Evolutionary conservation across 2,113 vertebrate species (phyloP).

Genomic region (Albula goreensis): DNA sequence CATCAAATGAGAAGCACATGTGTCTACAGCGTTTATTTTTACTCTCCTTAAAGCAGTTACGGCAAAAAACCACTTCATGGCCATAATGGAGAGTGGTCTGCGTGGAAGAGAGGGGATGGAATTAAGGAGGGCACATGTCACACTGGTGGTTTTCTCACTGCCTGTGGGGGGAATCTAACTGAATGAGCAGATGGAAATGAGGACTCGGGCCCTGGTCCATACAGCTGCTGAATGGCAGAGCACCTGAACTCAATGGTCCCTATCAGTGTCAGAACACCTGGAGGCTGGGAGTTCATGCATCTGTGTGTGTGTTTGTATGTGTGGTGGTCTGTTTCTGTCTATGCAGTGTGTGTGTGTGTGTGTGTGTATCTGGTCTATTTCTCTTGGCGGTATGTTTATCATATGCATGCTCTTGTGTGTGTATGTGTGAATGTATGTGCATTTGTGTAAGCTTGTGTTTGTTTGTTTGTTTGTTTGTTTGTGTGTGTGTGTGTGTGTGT

Average conservation of each 20-base stretch:
- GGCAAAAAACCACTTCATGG: conserved; percentile 66
- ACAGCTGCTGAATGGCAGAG: neutral
- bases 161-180: conserved; percentile 25
- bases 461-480: too few relatives aligned
- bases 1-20: conserved; percentile 59
- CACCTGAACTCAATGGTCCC: neutral
- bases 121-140: conserved; percentile 66
- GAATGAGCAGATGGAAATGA: conserved; percentile 33
- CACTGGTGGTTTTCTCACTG: conserved; percentile 56
- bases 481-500: too few relatives aligned
- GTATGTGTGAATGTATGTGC: neutral
- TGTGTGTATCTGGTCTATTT: too few relatives aligned
- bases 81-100: conserved; percentile 68
- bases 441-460: too few relatives aligned
- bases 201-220: neutral
- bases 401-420: too few relatives aligned
- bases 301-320: neutral
- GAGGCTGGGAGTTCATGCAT: neutral
- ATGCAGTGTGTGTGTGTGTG: neutral
- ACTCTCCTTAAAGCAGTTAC: conserved; percentile 67
- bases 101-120: conserved; percentile 60
- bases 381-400: too few relatives aligned
- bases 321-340: neutral
- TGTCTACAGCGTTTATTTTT: conserved; percentile 66
- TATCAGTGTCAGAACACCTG: neutral